These are phyloP conservation scores for Ochropleura leucogaster DNA, from an alignment of 2,888 invertebrate species.

Conservation along the genomic window DNA sequence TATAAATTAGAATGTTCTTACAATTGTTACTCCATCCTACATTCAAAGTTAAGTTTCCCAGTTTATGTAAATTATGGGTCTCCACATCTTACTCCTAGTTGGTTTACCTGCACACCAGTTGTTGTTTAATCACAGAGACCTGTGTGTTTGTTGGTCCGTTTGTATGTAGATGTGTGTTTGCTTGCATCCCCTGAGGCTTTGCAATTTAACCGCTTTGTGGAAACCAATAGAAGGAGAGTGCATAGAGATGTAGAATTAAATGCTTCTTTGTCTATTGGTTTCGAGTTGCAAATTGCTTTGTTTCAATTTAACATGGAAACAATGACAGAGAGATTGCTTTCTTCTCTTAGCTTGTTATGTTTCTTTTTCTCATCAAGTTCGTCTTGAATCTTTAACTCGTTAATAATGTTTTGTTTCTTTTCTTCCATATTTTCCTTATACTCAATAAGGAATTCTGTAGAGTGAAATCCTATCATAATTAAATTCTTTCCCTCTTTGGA, in stretches of 20 bases:
- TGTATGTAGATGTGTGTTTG: conserved; percentile 28
- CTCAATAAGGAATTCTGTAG: conserved; percentile 12
- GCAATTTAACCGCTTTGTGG: conserved; percentile 18
- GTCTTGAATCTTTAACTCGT: conserved; percentile 9
- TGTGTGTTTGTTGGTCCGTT: conserved; percentile 22
- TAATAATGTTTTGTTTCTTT: conserved; percentile 12
- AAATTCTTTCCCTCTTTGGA: conserved; percentile 35
- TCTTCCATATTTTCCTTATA: conserved; percentile 6
- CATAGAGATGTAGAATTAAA: conserved; percentile 6
- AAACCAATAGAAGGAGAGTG: conserved; percentile 12
- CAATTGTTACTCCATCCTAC: background rate
- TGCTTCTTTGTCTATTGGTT: conserved; percentile 4
- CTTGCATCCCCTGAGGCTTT: conserved; percentile 25
- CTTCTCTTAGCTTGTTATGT: background rate
- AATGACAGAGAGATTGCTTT: background rate
- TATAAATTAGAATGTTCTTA: background rate
- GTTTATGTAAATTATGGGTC: conserved; percentile 4
- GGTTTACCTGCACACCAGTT: conserved; percentile 11
- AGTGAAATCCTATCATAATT: conserved; percentile 30
- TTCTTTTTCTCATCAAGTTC: background rate
- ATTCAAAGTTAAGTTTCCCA: background rate
- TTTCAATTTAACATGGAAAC: background rate
- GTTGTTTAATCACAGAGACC: conserved; percentile 26
- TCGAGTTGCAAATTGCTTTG: conserved; percentile 3
- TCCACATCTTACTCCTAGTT: background rate